A percentile compares a stretch with the other conserved stretches of the same genome.
Evolutionary conservation across 2,113 vertebrate species (phyloP).

Genomic region (Pipra filicauda): DNA sequence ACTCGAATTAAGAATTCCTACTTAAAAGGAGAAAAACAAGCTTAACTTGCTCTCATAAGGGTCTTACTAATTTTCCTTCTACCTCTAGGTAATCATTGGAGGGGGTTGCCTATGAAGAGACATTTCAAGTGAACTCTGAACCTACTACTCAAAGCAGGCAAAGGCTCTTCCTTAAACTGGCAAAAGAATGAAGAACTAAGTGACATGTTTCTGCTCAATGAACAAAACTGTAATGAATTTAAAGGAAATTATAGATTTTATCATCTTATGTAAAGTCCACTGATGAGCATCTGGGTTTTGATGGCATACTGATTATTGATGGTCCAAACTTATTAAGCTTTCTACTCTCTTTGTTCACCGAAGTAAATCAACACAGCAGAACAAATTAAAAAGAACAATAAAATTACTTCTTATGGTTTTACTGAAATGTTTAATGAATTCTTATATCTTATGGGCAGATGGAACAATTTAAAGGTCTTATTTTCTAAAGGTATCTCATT

Average conservation of each 20-base stretch:
- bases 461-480: conserved; percentile 7
- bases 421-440: background rate
- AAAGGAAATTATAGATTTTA: background rate
- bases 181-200: background rate
- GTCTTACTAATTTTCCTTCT: background rate
- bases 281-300: background rate
- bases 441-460: background rate
- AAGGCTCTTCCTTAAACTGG: background rate
- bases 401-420: background rate
- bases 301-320: background rate
- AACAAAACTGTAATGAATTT: background rate
- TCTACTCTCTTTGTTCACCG: background rate
- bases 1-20: background rate
- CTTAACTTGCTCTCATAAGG: background rate
- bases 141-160: background rate
- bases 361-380: background rate
- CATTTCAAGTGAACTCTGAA: background rate
- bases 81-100: background rate
- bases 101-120: background rate
- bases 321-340: background rate
- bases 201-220: background rate
- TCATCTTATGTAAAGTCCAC: background rate
- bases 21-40: background rate
- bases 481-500: conserved; percentile 5
- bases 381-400: conserved; percentile 1